Base-by-base conservation (phyloP, 2,888 invertebrate genomes). In the Drosophila paranaensis region DNA sequence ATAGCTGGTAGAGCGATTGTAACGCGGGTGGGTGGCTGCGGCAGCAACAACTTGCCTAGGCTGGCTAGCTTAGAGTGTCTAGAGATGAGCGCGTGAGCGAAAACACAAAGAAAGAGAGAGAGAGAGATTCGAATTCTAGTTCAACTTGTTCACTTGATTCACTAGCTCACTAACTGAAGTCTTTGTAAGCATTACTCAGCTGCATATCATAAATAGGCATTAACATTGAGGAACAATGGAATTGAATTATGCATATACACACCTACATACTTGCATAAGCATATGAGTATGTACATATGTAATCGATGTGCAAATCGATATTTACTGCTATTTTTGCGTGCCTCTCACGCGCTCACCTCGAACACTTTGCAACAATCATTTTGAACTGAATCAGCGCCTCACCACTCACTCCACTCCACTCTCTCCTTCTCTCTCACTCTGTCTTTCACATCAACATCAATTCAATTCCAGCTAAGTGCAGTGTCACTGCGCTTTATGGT, bases 401-500 rank as follows among this genome's bases (percentile, higher is more conserved):
- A 5, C 30, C 30, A 2, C 30, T n/a, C 48, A 33, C 33, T 33
- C 30, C 48, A 33, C 33, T 33, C 30, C 30, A 8, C 30, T 33
- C 30, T 48, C 10, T 46, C 27, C 3, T 14, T 27, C 30, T 48
- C 30, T 48, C 30, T n/a, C 30, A 55, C 61, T 42, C 10, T 43
- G 11, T 48, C 63, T 64, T 33, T 60, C 57, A 5, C 46, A 50
- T 40, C 39, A 40, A 33, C 8, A 14, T 64, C 74, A 61, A 61
- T 73, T 78, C 60, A 78, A 56, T 73, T 64, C 42, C 39, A 25
- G 45, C 64, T 43, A 61, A 70, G 42, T 67, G 79, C 71, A 43
- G 54, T 51, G 53, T 77, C 76, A 74, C 58, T 56, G 55, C 60
- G 71, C 69, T 67, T 64, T 64, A 71, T 61, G 55, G 67, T 79